Conservation (phyloP, 1,140 invertebrate species). For the Pogonus chalceus region DNA sequence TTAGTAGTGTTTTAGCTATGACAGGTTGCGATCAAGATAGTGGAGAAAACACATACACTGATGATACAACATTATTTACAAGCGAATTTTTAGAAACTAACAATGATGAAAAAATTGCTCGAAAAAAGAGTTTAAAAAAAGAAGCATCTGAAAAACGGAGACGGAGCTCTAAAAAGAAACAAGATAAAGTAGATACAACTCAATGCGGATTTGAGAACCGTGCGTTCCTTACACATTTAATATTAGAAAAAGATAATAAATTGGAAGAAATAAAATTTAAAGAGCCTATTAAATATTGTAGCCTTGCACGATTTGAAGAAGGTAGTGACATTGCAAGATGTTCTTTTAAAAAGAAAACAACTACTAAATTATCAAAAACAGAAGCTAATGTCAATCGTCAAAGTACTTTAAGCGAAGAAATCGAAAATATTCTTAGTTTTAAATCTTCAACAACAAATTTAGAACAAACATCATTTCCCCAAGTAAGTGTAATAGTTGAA, state of each 20-base stretch:
- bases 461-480: slow-evolving; percentile 36
- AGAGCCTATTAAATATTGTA: slow-evolving; percentile 54
- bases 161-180: slow-evolving; percentile 36
- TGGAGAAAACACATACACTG: slow-evolving; percentile 47
- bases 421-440: slow-evolving; percentile 16
- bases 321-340: slow-evolving; percentile 67
- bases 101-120: slow-evolving; percentile 35
- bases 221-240: slow-evolving; percentile 37
- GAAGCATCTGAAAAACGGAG: slow-evolving; percentile 35
- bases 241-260: slow-evolving; percentile 9
- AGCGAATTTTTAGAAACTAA: slow-evolving; percentile 43
- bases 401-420: slow-evolving; percentile 27
- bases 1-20: slow-evolving; percentile 60
- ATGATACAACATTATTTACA: slow-evolving; percentile 52
- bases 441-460: slow-evolving; percentile 15
- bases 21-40: slow-evolving; percentile 52
- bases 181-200: slow-evolving; percentile 38
- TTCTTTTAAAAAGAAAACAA: slow-evolving; percentile 47
- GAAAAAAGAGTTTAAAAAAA: slow-evolving; percentile 34
- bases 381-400: slow-evolving; percentile 29
- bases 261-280: slow-evolving; percentile 40
- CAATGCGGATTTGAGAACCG: slow-evolving; percentile 58
- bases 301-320: slow-evolving; percentile 66
- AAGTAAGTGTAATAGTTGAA: slow-evolving; percentile 58
- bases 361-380: slow-evolving; percentile 27